phyloP scores from a whole-genome alignment of 2,888 invertebrate species.

The Drepana falcataria region DNA sequence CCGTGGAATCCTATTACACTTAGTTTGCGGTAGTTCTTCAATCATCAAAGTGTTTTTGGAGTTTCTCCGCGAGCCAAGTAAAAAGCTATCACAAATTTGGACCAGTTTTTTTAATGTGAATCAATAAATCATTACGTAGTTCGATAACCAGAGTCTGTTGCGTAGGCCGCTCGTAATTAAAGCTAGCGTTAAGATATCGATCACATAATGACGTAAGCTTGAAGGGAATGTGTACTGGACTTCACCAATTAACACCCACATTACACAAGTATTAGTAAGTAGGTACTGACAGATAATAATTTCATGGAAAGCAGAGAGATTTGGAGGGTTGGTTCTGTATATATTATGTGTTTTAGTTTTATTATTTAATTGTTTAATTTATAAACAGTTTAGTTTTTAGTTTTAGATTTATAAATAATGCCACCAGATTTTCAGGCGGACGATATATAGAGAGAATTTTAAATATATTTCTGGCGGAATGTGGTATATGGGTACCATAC shows the following conservation, averaged over 20 bases:
- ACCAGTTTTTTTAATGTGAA: conserved; percentile 16
- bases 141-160: conserved; percentile 30
- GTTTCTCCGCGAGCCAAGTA: background rate
- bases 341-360: no score
- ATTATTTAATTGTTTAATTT: no score
- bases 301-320: background rate
- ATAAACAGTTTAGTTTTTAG: no score
- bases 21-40: background rate
- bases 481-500: no score
- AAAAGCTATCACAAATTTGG: background rate
- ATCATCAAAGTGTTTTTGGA: background rate
- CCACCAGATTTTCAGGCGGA: no score
- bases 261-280: background rate
- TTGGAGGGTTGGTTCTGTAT: background rate
- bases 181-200: conserved; percentile 29
- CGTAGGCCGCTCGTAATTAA: conserved; percentile 35
- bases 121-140: conserved; percentile 31
- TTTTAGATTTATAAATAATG: no score
- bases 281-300: background rate
- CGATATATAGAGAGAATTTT: no score
- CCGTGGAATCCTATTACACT: background rate
- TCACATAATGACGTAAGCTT: conserved; percentile 21
- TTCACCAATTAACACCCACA: background rate
- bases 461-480: no score
- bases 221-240: conserved; percentile 1